Evolutionary conservation across 1,140 invertebrate genomes (phyloP).

Genomic region (Idris sp.): DNA sequence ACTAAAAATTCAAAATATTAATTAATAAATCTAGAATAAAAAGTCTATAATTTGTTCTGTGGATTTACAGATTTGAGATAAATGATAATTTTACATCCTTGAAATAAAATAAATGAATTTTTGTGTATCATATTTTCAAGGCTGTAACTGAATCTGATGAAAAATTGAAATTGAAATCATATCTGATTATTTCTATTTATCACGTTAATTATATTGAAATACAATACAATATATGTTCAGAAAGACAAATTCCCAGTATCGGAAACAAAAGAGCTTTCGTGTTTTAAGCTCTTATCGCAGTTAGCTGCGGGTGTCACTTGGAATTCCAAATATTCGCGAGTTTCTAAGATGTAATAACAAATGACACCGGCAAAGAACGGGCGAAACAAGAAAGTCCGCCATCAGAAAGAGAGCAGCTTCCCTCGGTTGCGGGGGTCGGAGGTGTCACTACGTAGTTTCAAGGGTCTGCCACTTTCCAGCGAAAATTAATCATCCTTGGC

Average conservation of each 20-base stretch:
- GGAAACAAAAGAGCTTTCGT: constrained; percentile 48
- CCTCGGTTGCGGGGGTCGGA: constrained; percentile 51
- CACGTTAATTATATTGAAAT: constrained; percentile 26
- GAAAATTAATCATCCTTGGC: constrained; percentile 74
- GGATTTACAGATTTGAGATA: too few relatives aligned
- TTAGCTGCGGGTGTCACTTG: constrained; percentile 68
- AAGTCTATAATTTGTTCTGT: too few relatives aligned
- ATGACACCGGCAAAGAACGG: constrained; percentile 73
- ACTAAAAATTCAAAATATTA: too few relatives aligned
- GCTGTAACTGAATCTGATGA: too few relatives aligned
- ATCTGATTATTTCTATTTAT: constrained; percentile 19
- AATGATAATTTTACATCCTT: too few relatives aligned
- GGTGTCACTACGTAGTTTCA: constrained; percentile 69
- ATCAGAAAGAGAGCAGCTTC: constrained; percentile 59
- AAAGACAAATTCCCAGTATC: constrained; percentile 44
- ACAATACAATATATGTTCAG: constrained; percentile 37
- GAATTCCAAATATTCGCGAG: constrained; percentile 77
- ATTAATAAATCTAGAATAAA: too few relatives aligned
- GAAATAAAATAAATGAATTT: too few relatives aligned
- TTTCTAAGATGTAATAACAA: constrained; percentile 77
- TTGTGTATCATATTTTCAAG: too few relatives aligned
- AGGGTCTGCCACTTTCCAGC: constrained; percentile 70
- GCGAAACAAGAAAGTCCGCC: constrained; percentile 74
- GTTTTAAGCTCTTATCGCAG: constrained; percentile 51
- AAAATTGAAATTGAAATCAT: too few relatives aligned